These are phyloP conservation scores for Teleogryllus oceanicus DNA, from an alignment of 2,888 invertebrate species.

Conservation along the genomic window DNA sequence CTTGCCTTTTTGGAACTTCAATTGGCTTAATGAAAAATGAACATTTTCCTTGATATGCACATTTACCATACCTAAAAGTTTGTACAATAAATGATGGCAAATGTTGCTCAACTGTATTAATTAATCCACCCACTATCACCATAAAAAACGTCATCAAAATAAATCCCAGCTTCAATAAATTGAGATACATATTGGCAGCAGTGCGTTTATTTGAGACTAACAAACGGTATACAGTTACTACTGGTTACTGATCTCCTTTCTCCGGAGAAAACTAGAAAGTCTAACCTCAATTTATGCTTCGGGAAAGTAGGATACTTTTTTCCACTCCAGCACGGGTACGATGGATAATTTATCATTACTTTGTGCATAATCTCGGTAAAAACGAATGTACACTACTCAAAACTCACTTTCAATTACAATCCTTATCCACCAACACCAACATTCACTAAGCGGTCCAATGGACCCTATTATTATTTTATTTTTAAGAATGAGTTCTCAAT, in stretches of 20 bases:
- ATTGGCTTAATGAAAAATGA: slow-evolving; percentile 44
- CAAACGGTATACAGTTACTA: neutral
- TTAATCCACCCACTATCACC: slow-evolving; percentile 58
- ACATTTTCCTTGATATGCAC: slow-evolving; percentile 54
- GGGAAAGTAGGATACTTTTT: too few species aligned
- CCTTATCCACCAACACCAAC: too few species aligned
- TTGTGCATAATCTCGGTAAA: too few species aligned
- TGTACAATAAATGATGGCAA: slow-evolving; percentile 64
- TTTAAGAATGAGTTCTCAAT: too few species aligned
- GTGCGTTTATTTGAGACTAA: neutral
- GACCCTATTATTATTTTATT: too few species aligned
- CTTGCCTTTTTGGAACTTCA: slow-evolving; percentile 68
- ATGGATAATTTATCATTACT: too few species aligned
- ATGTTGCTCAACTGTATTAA: slow-evolving; percentile 62
- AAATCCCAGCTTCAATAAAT: slow-evolving; percentile 44
- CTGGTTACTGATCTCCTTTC: neutral
- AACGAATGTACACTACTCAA: too few species aligned
- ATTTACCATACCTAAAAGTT: slow-evolving; percentile 71
- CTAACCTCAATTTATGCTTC: neutral
- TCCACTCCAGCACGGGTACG: too few species aligned
- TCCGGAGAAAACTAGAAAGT: neutral
- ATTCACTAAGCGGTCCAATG: too few species aligned
- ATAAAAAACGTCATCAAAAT: slow-evolving; percentile 41
- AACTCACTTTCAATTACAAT: too few species aligned
- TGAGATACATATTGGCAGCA: slow-evolving; percentile 37